phyloP scores from a whole-genome alignment of 2,888 invertebrate genomes.

The Agrypnus murinus region DNA sequence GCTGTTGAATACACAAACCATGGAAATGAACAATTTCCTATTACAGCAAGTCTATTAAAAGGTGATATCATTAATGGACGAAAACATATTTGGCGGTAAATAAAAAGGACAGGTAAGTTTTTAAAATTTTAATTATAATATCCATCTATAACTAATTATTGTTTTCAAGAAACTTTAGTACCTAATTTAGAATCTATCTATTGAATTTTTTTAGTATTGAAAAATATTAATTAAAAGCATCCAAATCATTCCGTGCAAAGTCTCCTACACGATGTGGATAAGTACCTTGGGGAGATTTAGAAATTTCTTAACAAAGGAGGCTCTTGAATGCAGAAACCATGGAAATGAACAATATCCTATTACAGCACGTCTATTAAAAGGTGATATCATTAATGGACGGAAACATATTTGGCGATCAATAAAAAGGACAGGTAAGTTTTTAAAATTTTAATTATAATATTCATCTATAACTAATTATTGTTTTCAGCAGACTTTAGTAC shows the following conservation, averaged over 20 bases:
- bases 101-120: background rate
- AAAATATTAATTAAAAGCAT: no score
- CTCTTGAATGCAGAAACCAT: conserved; percentile 20
- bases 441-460: background rate
- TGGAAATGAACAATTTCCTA: background rate
- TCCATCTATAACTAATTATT: no score
- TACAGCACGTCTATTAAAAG: conserved; percentile 1
- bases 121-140: background rate
- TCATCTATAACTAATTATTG: no score
- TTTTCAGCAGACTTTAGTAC: conserved; percentile 1
- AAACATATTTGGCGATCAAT: conserved; percentile 23
- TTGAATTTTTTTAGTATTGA: no score
- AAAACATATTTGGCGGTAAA: conserved; percentile 22
- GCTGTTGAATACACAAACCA: conserved; percentile 25
- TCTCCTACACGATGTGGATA: no score
- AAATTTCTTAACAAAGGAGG: conserved; percentile 31
- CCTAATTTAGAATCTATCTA: background rate
- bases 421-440: background rate
- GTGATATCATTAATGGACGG: conserved; percentile 7
- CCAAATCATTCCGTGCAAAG: no score
- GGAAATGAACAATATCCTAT: background rate
- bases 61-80: conserved; percentile 6
- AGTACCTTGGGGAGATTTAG: conserved; percentile 26
- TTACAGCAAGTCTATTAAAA: conserved; percentile 4
- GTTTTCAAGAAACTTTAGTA: background rate